Evolutionary conservation across 1,140 invertebrate genomes (phyloP).

Genomic region (Sycobia sp.): DNA sequence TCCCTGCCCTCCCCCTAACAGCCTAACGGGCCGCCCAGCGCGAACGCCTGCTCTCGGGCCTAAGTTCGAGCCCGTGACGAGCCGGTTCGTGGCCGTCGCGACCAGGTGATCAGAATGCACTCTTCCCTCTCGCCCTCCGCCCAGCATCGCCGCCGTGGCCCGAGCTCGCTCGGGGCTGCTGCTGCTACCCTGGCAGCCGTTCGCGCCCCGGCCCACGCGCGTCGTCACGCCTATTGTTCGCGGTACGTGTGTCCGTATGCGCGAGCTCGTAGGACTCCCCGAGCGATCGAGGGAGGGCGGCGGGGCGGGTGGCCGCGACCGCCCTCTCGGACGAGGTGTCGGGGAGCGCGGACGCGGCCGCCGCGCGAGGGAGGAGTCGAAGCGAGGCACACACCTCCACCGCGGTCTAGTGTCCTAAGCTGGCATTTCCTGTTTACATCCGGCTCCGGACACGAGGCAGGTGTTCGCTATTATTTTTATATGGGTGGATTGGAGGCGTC

Average conservation of each 20-base stretch:
- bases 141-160: not conserved
- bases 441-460: slow-evolving; percentile 32
- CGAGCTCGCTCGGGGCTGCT: not conserved
- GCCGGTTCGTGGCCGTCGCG: slow-evolving; percentile 33
- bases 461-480: no score
- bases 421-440: slow-evolving; percentile 43
- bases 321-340: not conserved
- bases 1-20: no score
- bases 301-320: not conserved
- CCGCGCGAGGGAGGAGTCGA: no score
- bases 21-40: no score
- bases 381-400: slow-evolving; percentile 40
- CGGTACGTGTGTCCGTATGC: no score
- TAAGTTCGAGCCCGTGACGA: no score
- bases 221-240: not conserved
- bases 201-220: not conserved
- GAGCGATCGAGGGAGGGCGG: no score
- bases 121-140: no score
- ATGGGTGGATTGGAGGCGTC: no score
- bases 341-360: not conserved
- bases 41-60: no score
- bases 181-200: slow-evolving; percentile 10
- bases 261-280: no score
- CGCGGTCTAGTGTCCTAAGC: slow-evolving; percentile 41
- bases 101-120: slow-evolving; percentile 38